Evolutionary conservation across 2,888 invertebrate species (phyloP).

Genomic region (Halocaridina rubra): DNA sequence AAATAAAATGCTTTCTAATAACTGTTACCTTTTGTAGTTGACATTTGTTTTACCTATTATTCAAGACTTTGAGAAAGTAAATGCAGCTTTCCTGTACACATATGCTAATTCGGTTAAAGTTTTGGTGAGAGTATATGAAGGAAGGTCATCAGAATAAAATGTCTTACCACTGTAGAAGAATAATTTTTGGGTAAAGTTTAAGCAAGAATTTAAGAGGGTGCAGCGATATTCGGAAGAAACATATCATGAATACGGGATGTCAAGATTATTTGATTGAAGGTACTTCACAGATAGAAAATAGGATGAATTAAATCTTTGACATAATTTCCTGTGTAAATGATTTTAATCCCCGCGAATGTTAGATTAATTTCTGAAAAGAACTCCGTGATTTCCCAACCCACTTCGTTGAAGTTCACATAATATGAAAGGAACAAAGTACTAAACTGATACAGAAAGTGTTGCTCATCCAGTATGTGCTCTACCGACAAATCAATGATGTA

Average conservation of each 20-base stretch:
- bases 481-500: no score
- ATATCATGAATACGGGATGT: not conserved
- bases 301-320: no score
- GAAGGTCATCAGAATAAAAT: not conserved
- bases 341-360: no score
- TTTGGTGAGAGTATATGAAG: not conserved
- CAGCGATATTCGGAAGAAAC: not conserved
- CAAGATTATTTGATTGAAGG: not conserved
- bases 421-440: no score
- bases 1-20: not conserved
- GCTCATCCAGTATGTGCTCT: no score
- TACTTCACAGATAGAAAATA: not conserved
- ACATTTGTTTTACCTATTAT: not conserved
- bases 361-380: no score
- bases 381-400: no score
- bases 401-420: no score
- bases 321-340: no score
- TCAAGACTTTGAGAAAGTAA: not conserved
- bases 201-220: not conserved
- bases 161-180: not conserved
- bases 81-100: conserved; percentile 2
- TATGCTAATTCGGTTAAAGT: not conserved
- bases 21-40: not conserved
- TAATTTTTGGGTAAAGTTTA: conserved; percentile 1
- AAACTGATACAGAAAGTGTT: no score